phyloP scores from a whole-genome alignment of 1,140 invertebrate genomes.

The Drosophila ananassae region DNA sequence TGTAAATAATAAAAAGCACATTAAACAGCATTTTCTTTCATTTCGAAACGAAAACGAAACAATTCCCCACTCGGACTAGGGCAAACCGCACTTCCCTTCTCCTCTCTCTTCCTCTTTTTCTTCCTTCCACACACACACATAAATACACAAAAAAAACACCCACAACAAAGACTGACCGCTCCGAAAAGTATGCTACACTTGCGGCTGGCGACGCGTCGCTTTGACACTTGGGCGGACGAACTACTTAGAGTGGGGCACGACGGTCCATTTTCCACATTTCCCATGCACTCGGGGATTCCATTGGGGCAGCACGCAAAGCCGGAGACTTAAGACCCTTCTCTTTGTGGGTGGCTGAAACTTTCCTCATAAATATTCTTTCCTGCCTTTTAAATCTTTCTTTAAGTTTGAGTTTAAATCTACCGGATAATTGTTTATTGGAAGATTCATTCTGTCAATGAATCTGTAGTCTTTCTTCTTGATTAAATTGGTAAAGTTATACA shows the following conservation, averaged over 20 bases:
- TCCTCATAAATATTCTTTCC: conserved; percentile 29
- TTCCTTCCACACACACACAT: conserved; percentile 17
- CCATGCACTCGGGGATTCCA: conserved; percentile 57
- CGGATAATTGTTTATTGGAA: conserved; percentile 2
- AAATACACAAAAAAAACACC: background rate
- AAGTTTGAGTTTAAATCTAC: conserved; percentile 13
- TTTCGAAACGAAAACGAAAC: conserved; percentile 79
- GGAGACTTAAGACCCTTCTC: conserved; percentile 7
- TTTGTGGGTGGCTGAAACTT: conserved; percentile 12
- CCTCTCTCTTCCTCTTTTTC: background rate
- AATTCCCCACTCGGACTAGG: conserved; percentile 60
- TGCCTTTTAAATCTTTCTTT: background rate
- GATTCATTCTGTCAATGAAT: background rate
- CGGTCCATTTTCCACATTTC: conserved; percentile 56
- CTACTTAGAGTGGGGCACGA: conserved; percentile 56
- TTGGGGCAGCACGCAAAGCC: conserved; percentile 15
- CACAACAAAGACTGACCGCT: conserved; percentile 32
- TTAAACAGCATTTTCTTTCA: conserved; percentile 82
- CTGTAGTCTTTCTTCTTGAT: background rate
- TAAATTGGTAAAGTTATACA: background rate
- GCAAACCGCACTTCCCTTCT: conserved; percentile 14
- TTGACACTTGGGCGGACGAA: conserved; percentile 72
- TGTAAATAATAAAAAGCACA: conserved; percentile 82
- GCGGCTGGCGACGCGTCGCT: conserved; percentile 43
- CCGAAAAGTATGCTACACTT: conserved; percentile 66